Evolutionary conservation across 2,888 invertebrate species (phyloP), one percentile per base, ranked within the genome.

Genomic region (Philonicus albiceps): DNA sequence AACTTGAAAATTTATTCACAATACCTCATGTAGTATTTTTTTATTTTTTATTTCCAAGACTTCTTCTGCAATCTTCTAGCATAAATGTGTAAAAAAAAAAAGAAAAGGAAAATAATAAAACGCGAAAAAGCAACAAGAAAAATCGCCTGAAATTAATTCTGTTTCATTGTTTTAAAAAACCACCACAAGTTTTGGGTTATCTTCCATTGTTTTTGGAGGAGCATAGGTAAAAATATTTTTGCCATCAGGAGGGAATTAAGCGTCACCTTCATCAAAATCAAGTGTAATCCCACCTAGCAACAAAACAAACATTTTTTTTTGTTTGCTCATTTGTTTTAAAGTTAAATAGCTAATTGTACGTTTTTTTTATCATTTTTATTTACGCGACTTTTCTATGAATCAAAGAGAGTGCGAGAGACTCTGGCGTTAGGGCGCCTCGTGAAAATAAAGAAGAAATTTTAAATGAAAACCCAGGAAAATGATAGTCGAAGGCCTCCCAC

Each of bases 101-200:
- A 37, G 7, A 43, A 0, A 13, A 53, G 22, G 13, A 80, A 6
- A 80, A 49, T 8, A 49, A 27, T 27, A 31, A 64, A 81, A 27
- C 6, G 37, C 37, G 11, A 49, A 27, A 53, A 53, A 80, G n/a
- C 27, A 19, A 49, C n/a, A 64, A 43, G 16, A 43, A 81, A 55
- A 81, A 55, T 55, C 22, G 64, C 22, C 31, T 43, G 55, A 81
- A 74, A 81, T 81, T 81, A 81, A 81, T 81, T 81, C 34, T 64
- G 55, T n/a, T n/a, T 64, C 64, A 81, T 81, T 81, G 81, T 78
- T 78, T 78, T 78, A n/a, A n/a, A n/a, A n/a, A 49, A 30, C n/a
- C 64, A 64, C 13, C 30, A 80, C 13, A n/a, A 37, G 37, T 37
- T 55, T 81, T 55, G 64, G 55, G 55, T 81, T 81, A 81, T 81